These are phyloP conservation scores for Coelopa frigida DNA, from an alignment of 1,140 invertebrate genomes.

Conservation along the genomic window DNA sequence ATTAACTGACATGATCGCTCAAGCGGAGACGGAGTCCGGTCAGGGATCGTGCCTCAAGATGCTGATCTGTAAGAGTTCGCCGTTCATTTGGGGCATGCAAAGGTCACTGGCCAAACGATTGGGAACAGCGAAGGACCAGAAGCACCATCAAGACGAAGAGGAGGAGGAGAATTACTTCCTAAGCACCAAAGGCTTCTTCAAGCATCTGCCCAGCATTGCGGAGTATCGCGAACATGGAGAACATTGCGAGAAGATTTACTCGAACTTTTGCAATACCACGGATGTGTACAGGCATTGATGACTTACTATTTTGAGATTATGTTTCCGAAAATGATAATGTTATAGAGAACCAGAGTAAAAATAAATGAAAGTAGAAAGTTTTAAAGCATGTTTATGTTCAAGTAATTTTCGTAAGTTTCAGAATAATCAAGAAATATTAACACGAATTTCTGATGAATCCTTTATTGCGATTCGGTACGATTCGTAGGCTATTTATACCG, in stretches of 20 bases:
- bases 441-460: too few relatives aligned
- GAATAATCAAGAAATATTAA: too few relatives aligned
- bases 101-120: conserved; percentile 49
- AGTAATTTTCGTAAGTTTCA: too few relatives aligned
- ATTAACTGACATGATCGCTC: conserved; percentile 50
- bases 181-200: conserved; percentile 44
- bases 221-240: conserved; percentile 57
- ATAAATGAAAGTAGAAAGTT: too few relatives aligned
- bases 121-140: conserved; percentile 10
- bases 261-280: conserved; percentile 7
- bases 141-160: conserved; percentile 18
- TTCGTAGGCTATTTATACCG: too few relatives aligned
- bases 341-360: too few relatives aligned
- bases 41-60: conserved; percentile 55
- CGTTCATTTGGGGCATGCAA: conserved; percentile 68
- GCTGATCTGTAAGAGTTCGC: conserved; percentile 67
- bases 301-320: too few relatives aligned
- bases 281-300: background rate
- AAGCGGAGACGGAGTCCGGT: conserved; percentile 42
- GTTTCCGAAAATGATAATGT: too few relatives aligned
- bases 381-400: too few relatives aligned
- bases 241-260: conserved; percentile 57
- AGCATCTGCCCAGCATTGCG: conserved; percentile 55
- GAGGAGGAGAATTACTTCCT: conserved; percentile 39
- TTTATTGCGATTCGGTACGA: too few relatives aligned